Conservation (phyloP, 2,113 vertebrate species). For the Trinectes maculatus region DNA sequence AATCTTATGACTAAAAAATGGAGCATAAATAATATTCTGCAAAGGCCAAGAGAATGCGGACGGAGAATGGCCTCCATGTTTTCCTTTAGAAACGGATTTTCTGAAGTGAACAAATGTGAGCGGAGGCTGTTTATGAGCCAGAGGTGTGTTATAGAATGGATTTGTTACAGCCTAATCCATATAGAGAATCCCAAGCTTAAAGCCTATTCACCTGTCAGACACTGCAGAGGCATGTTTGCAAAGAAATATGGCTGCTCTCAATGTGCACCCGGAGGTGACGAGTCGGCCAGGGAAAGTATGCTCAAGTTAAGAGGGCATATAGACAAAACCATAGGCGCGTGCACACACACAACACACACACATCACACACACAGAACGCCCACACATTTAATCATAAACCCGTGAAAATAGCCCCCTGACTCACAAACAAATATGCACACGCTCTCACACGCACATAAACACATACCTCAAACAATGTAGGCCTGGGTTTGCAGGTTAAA, state of each 20-base stretch:
- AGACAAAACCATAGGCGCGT: conserved; percentile 22
- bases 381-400: conserved; percentile 2
- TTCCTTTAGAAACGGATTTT: conserved; percentile 4
- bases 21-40: not conserved
- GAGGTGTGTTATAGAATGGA: conserved; percentile 14
- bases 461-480: conserved; percentile 5
- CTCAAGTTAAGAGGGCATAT: conserved; percentile 7
- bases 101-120: conserved; percentile 25
- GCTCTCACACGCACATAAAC: not conserved
- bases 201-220: not conserved
- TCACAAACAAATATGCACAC: conserved; percentile 14
- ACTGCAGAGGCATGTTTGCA: conserved; percentile 19
- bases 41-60: not conserved
- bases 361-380: no score
- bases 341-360: not conserved
- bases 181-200: conserved; percentile 9
- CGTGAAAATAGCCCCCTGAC: conserved; percentile 10
- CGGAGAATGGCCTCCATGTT: conserved; percentile 4
- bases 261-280: conserved; percentile 31
- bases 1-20: not conserved
- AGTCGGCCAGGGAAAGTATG: not conserved
- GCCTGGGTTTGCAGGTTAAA: conserved; percentile 21
- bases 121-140: conserved; percentile 18
- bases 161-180: conserved; percentile 38
- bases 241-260: conserved; percentile 32